phyloP scores from a whole-genome alignment of 2,888 invertebrate species.

The Fragum fragum region DNA sequence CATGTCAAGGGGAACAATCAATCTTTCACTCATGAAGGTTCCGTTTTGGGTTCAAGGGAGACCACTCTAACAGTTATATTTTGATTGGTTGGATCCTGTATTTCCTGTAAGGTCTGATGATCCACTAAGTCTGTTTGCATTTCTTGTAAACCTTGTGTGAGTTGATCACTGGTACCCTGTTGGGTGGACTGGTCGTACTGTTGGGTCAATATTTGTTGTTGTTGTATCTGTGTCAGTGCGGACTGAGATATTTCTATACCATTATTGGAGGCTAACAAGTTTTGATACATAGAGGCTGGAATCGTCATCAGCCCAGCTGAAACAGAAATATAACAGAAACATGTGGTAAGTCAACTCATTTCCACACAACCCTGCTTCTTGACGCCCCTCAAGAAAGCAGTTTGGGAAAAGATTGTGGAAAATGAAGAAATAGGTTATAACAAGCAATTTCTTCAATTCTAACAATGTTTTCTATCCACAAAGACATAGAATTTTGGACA shows the following conservation, averaged over 20 bases:
- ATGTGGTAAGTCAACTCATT: too few relatives aligned
- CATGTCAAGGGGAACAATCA: too few relatives aligned
- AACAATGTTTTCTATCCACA: too few relatives aligned
- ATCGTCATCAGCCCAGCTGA: constrained; percentile 97
- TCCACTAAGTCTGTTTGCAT: constrained; percentile 17
- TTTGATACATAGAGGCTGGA: constrained; percentile 98
- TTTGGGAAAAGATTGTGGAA: too few relatives aligned
- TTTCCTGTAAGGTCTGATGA: constrained; percentile 35
- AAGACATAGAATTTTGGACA: too few relatives aligned
- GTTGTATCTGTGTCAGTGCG: constrained; percentile 38
- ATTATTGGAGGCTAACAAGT: constrained; percentile 91
- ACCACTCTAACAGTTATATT: constrained; percentile 40
- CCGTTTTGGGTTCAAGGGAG: constrained; percentile 32
- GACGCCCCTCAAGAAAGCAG: too few relatives aligned
- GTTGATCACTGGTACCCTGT: not conserved
- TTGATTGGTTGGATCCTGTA: constrained; percentile 24
- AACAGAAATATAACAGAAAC: constrained; percentile 16
- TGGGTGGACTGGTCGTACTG: constrained; percentile 41
- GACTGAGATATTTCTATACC: constrained; percentile 35
- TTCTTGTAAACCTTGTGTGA: constrained; percentile 9
- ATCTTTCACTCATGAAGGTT: not conserved
- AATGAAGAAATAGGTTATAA: too few relatives aligned
- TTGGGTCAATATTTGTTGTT: constrained; percentile 29
- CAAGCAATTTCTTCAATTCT: too few relatives aligned
- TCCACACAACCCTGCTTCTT: too few relatives aligned